Evolutionary conservation across 2,797 vertebrate genomes (phyloP), one percentile per base, ranked within the genome.

Genomic region (Sitta carolinensis): DNA sequence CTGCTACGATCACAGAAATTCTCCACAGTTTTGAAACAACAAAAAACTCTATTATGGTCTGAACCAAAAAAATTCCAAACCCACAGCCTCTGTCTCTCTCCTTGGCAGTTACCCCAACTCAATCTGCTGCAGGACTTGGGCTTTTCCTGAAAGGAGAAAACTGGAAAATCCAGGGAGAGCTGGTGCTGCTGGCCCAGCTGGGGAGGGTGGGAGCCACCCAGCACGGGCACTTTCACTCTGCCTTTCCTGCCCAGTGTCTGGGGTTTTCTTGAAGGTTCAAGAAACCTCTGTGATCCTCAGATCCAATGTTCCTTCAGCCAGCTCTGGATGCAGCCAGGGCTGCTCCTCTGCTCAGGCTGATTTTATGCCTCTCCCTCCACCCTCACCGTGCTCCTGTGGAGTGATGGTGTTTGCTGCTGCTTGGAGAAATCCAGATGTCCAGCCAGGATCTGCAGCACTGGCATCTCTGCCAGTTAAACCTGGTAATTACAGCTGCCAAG

Each of bases 221-320:
- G 23, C 72, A 38, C 0, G 0, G 75, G 21, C 38, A 22, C 16
- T 15, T 18, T 0, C 69, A 25, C 2, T 26, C 75, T 59, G 75
- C 69, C 75, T 78, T 74, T 75, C 58, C 13, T 3, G 3, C 34
- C 58, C 38, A 29, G 63, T 36, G 7, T 29, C 73, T 47, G 72
- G 50, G 40, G 20, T n/a, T 58, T 47, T 11, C 68, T 34, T 77
- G 47, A 29, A 74, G 61, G 48, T 13, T 36, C 21, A n/a, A 73
- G 58, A 13, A 68, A 21, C 22, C 38, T 4, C 5, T 15, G 36
- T 21, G 48, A 67, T 30, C 45, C 45, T 25, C 68, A 81, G 54
- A 62, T 54, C 76, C 67, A 81, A 64, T 17, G 26, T 22, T 84
- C 34, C 62, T 26, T 25, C 47, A 5, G 36, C 7, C 15, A 78